Conservation (phyloP, 2,113 vertebrate genomes). For the Gobio gobio region DNA sequence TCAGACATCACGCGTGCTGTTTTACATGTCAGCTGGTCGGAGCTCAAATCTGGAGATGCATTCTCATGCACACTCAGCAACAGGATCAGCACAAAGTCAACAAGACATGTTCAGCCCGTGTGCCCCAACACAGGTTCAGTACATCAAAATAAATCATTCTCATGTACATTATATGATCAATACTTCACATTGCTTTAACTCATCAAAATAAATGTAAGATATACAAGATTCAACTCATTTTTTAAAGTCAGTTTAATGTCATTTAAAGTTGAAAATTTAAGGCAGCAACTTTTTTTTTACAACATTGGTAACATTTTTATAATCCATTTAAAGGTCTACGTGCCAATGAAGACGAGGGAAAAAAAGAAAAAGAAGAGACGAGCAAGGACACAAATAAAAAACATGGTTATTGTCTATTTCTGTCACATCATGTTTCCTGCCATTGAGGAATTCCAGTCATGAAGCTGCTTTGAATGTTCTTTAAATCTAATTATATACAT, state of each 20-base stretch:
- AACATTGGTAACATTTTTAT: background rate
- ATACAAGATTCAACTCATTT: too few species aligned
- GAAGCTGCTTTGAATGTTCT: background rate
- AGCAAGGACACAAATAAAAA: background rate
- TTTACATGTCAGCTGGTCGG: background rate
- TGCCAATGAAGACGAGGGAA: background rate
- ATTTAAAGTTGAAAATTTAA: too few species aligned
- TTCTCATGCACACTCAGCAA: slow-evolving; percentile 20
- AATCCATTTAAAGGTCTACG: background rate
- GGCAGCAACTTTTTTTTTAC: background rate
- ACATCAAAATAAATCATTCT: background rate
- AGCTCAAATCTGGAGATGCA: background rate
- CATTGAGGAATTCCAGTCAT: background rate
- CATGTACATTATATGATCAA: background rate
- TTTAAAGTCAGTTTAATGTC: too few species aligned
- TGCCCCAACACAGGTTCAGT: slow-evolving; percentile 9
- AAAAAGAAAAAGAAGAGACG: background rate
- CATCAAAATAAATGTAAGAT: too few species aligned
- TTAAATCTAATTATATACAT: background rate
- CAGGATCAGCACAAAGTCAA: background rate
- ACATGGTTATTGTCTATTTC: background rate
- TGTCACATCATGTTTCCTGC: background rate
- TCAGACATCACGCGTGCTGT: background rate
- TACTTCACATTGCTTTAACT: too few species aligned
- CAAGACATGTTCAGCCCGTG: background rate